Conservation (phyloP, 1,140 invertebrate species). For the Brachystomella parvula region DNA sequence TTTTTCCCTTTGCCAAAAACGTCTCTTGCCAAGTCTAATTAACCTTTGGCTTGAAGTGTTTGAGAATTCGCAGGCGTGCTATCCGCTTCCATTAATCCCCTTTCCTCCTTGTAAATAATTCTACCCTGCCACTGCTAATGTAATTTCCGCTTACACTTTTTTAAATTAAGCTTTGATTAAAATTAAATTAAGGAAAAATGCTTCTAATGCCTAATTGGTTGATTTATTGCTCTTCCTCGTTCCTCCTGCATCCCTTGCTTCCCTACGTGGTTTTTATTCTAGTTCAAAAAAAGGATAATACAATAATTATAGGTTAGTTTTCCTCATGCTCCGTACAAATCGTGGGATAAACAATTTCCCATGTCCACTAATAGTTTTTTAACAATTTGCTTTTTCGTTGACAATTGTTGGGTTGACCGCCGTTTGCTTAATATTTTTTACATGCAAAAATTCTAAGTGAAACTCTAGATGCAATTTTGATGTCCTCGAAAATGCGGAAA, state of each 20-base stretch:
- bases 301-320: background rate
- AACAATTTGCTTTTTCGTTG: too few species aligned
- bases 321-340: background rate
- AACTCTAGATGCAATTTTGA: background rate
- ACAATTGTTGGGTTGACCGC: background rate
- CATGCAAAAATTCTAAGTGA: background rate
- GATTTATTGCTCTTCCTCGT: background rate
- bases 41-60: too few species aligned
- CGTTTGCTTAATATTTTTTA: background rate
- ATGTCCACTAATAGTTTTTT: background rate
- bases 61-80: too few species aligned
- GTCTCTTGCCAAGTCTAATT: too few species aligned
- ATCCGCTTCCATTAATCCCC: too few species aligned
- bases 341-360: background rate
- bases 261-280: too few species aligned
- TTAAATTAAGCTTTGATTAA: background rate
- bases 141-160: background rate
- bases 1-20: too few species aligned
- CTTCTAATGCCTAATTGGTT: background rate
- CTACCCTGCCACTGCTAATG: background rate
- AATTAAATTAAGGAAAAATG: background rate
- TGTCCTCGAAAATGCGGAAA: background rate
- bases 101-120: too few species aligned
- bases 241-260: background rate
- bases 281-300: too few species aligned